phyloP scores from a whole-genome alignment of 1,140 invertebrate species.

The Hylaeus anthracinus region DNA sequence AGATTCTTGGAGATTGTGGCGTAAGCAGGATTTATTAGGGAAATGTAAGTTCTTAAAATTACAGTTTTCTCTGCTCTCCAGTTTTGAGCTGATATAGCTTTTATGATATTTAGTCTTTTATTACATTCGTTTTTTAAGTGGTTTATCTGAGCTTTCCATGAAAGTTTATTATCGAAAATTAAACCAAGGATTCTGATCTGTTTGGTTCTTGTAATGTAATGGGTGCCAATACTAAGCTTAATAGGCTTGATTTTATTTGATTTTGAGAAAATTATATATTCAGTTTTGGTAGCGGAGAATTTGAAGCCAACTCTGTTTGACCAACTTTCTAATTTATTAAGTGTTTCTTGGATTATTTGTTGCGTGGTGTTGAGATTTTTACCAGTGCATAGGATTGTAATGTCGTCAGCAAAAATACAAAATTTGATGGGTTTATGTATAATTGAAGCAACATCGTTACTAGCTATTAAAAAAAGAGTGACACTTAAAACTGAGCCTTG shows the following conservation, averaged over 20 bases:
- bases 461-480: constrained; percentile 1
- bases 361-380: background rate
- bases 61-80: background rate
- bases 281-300: background rate
- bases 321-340: background rate
- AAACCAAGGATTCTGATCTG: constrained; percentile 2
- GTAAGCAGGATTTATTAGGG: background rate
- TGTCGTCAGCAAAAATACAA: background rate
- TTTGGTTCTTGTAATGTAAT: background rate
- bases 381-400: background rate
- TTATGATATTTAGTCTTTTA: background rate
- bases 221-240: background rate
- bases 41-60: background rate
- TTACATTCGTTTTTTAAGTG: background rate
- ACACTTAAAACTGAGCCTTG: background rate
- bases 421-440: background rate
- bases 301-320: background rate
- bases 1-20: too few relatives aligned
- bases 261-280: background rate
- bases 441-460: background rate
- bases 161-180: background rate
- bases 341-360: background rate
- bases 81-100: background rate
- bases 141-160: background rate
- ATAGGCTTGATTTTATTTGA: background rate